Conservation (phyloP, 2,797 vertebrate species). For the Rhynchonycteris naso region DNA sequence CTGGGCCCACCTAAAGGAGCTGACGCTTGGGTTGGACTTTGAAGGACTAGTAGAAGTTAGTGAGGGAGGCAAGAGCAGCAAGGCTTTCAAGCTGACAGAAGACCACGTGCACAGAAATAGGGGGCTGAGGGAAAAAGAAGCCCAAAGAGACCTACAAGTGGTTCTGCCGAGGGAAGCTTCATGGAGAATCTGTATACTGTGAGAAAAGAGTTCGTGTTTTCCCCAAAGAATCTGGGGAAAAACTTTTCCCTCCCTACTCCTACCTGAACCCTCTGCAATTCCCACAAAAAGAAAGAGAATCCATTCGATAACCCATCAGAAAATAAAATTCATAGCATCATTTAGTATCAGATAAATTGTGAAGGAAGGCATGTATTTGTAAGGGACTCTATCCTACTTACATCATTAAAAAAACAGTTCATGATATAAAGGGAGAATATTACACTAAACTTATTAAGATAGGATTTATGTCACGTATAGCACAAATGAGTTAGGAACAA, state of each 20-base stretch:
- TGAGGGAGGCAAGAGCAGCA: neutral
- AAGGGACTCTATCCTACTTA: neutral
- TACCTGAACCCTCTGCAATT: neutral
- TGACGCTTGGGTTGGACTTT: neutral
- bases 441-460: neutral
- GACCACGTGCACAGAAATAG: neutral
- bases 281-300: neutral
- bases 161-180: neutral
- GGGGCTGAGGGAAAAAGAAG: neutral
- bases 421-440: neutral
- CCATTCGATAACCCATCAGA: neutral
- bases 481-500: neutral
- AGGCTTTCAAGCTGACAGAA: neutral
- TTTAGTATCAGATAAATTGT: neutral
- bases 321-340: constrained; percentile 8
- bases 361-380: neutral
- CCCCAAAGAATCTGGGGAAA: neutral
- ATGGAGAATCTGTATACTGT: neutral
- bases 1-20: neutral
- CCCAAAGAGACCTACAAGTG: neutral
- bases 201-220: neutral
- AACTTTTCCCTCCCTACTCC: neutral
- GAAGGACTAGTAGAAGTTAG: neutral
- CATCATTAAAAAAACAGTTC: neutral
- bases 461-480: neutral